These are phyloP conservation scores for Scolopax mira DNA, from an alignment of 2,113 vertebrate species.

Conservation along the genomic window DNA sequence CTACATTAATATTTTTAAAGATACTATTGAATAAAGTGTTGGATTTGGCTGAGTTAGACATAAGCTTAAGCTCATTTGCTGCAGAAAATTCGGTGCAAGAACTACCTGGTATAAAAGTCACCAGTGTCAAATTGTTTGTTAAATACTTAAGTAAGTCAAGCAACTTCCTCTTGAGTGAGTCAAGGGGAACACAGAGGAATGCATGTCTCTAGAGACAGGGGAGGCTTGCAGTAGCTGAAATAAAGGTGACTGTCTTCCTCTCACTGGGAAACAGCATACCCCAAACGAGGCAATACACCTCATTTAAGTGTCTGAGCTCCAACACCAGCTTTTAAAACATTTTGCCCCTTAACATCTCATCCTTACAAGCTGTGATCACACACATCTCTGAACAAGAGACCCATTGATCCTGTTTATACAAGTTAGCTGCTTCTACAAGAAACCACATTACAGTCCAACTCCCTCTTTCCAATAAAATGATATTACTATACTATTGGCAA, in stretches of 20 bases:
- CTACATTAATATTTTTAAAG: not conserved
- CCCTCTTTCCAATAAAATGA: not conserved
- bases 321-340: not conserved
- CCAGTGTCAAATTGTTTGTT: not conserved
- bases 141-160: not conserved
- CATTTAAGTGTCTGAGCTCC: not conserved
- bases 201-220: rapidly evolving
- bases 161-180: not conserved
- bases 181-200: not conserved
- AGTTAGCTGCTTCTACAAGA: not conserved
- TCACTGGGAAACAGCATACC: not conserved
- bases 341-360: not conserved
- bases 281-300: rapidly evolving
- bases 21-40: not conserved
- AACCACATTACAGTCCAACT: not conserved
- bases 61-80: not conserved
- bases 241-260: not conserved
- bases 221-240: not conserved
- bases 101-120: rapidly evolving
- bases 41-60: not conserved
- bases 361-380: not conserved
- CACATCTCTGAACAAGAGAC: not conserved
- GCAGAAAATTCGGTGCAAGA: not conserved
- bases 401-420: not conserved
- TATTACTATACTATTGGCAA: not conserved